phyloP scores from a whole-genome alignment of 2,888 invertebrate genomes.

The Ormyrus thymus region DNA sequence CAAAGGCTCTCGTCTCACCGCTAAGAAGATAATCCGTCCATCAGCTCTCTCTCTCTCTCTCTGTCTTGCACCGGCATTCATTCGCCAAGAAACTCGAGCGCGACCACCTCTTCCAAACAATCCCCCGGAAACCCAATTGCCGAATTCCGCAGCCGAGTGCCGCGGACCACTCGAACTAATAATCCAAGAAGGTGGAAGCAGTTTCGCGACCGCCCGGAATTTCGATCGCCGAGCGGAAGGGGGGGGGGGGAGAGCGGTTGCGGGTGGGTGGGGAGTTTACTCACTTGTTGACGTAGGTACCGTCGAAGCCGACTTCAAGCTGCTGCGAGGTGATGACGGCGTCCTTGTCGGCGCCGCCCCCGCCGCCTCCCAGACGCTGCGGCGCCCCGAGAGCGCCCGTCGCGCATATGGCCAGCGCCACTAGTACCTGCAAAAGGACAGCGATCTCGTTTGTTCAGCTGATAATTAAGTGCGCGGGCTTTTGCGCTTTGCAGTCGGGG shows the following conservation, averaged over 20 bases:
- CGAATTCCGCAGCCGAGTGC: constrained; percentile 33
- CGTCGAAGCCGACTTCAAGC: constrained; percentile 73
- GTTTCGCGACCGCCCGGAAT: background rate
- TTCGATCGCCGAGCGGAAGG: background rate
- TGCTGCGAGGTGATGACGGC: constrained; percentile 73
- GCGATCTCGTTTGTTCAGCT: no score
- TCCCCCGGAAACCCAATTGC: constrained; percentile 43
- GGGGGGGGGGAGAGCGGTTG: background rate
- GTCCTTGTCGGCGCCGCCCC: constrained; percentile 69
- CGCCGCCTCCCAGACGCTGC: constrained; percentile 61
- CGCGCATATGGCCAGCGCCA: constrained; percentile 66
- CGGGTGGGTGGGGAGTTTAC: constrained; percentile 43
- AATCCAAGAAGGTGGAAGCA: constrained; percentile 20
- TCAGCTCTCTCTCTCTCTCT: background rate
- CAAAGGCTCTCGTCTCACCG: background rate
- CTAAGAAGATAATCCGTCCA: constrained; percentile 28
- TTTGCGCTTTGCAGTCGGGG: no score
- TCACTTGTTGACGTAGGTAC: constrained; percentile 73
- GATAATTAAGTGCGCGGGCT: no score
- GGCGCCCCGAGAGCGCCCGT: constrained; percentile 64
- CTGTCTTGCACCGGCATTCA: background rate
- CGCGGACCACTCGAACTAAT: constrained; percentile 51
- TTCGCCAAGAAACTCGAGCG: no score
- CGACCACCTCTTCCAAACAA: constrained; percentile 6
- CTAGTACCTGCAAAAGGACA: constrained; percentile 63